Evolutionary conservation across 2,888 invertebrate species (phyloP), one percentile per base, ranked within the genome.

Genomic region (Punctoribates punctum): DNA sequence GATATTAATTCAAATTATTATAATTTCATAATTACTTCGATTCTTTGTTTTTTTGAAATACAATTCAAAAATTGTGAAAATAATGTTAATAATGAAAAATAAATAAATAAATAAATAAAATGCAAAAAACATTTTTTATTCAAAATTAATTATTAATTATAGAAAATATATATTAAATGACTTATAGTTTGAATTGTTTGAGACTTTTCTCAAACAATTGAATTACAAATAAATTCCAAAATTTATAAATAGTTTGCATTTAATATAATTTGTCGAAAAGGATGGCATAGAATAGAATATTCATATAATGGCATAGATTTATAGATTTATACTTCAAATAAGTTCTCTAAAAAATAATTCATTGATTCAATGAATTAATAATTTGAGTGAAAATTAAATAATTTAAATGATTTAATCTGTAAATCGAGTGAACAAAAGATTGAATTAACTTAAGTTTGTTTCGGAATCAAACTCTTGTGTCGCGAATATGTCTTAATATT

Each of bases 1-100:
- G 65, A 67, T 67, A 67, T 67, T 67, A 67, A 60, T 38, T 67
- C 34, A 27, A 38, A 38, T 29, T 38, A 29, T 65, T 65, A 29
- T 29, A 34, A 62, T 23, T 62, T 27, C 15, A 38, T 11, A 38
- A 17, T 29, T 27, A 20, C 8, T 38, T 20, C 8, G 38, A 38
- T 38, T 34, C 15, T 17, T 38, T 17, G 17, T 67, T 67, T 6
- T 17, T 9, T 67, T 42, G 34, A 29, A 38, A 67, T 38, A 38
- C 34, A 67, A 67, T 67, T 60, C 17, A 60, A 51, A 51, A 51
- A 51, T 60, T 60, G 29, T 60, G 25, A 29, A 60, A 23, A 60
- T 15, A 60, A 60, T 60, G 20, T 51, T 51, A 20, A 51, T 20
- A 51, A n/a, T 20, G 17, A 48, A 48, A 15, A 51, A 8, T 11